A percentile compares a stretch with the other conserved stretches of the same genome.
These are phyloP conservation scores for Heterochromis multidens DNA, from an alignment of 2,113 vertebrate genomes.

Conservation along the genomic window DNA sequence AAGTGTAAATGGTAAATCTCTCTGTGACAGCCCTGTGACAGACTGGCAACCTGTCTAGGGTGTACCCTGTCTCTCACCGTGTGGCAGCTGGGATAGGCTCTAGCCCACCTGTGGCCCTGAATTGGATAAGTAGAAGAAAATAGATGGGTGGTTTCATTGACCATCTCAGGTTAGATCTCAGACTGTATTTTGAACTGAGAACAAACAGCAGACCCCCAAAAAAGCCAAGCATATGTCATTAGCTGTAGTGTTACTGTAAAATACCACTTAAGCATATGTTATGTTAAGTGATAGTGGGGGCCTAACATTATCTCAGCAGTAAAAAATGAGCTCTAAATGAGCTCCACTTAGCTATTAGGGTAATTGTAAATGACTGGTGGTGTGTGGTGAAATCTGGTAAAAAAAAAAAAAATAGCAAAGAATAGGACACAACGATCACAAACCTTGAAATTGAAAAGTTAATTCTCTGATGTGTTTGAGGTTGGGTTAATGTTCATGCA, in stretches of 20 bases:
- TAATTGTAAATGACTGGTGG: constrained; percentile 25
- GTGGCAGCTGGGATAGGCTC: neutral
- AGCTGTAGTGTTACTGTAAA: neutral
- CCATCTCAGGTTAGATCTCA: neutral
- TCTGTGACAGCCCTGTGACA: neutral
- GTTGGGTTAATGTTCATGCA: neutral
- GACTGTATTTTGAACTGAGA: neutral
- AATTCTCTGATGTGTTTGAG: neutral
- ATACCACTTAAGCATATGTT: constrained; percentile 1
- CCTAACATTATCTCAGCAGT: constrained; percentile 37
- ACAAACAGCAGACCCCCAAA: neutral
- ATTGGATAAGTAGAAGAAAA: neutral
- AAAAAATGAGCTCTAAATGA: constrained; percentile 34
- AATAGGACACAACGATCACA: neutral
- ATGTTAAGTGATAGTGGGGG: constrained; percentile 7
- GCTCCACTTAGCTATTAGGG: constrained; percentile 2
- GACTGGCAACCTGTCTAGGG: neutral
- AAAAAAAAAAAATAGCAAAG: neutral
- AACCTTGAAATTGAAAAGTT: neutral
- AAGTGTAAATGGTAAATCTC: neutral
- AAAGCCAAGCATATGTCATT: neutral
- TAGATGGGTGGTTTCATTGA: neutral
- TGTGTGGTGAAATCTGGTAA: neutral
- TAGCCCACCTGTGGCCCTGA: neutral
- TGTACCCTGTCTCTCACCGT: neutral